A percentile compares a stretch with the other conserved stretches of the same genome.
These are phyloP conservation scores for Macrochelys suwanniensis DNA, from an alignment of 2,797 vertebrate genomes.

Conservation along the genomic window DNA sequence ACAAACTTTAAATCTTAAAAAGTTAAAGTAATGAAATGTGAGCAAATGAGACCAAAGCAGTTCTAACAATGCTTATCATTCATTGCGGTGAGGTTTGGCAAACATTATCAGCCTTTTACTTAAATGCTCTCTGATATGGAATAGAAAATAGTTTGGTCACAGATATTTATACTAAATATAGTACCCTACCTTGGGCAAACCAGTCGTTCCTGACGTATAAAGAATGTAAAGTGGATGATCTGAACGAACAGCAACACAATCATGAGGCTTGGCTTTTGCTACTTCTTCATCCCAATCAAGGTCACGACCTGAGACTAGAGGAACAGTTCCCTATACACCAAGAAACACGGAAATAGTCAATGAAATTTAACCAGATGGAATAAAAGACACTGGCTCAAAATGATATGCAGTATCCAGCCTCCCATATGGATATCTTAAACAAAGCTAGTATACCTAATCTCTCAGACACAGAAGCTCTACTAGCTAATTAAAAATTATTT, in stretches of 20 bases:
- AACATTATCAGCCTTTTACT: slow-evolving; percentile 32
- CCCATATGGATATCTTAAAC: not conserved
- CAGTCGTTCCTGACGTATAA: slow-evolving; percentile 97
- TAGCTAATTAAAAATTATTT: not conserved
- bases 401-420: not conserved
- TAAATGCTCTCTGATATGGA: slow-evolving; percentile 34
- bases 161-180: not conserved
- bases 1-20: not conserved
- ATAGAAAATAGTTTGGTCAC: slow-evolving; percentile 1
- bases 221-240: slow-evolving; percentile 95
- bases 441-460: not conserved
- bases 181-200: slow-evolving; percentile 91
- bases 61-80: slow-evolving; percentile 4
- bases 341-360: not conserved
- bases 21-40: slow-evolving; percentile 1
- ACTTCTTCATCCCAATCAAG: slow-evolving; percentile 96
- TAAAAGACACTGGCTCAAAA: not conserved
- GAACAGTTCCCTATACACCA: slow-evolving; percentile 83
- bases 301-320: slow-evolving; percentile 80
- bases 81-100: not conserved
- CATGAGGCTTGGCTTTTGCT: slow-evolving; percentile 84
- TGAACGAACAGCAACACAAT: slow-evolving; percentile 90
- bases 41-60: slow-evolving; percentile 22
- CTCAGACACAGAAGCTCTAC: not conserved
- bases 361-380: not conserved